Evolutionary conservation across 2,797 vertebrate genomes (phyloP).

Genomic region (Chaetodon trifasciatus): DNA sequence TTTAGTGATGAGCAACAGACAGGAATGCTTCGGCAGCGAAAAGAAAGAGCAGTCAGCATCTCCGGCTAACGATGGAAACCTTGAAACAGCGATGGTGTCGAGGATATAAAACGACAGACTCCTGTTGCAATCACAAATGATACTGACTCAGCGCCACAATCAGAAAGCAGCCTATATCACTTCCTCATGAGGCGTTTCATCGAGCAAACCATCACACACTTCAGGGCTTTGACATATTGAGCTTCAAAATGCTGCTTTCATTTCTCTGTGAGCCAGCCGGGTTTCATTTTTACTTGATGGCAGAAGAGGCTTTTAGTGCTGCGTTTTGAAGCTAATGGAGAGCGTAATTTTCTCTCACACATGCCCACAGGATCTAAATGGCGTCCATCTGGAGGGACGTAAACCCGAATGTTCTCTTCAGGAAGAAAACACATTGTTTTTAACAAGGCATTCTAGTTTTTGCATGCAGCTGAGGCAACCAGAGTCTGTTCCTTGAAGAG

Average conservation of each 20-base stretch:
- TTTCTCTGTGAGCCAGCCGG: not conserved
- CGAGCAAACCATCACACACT: not conserved
- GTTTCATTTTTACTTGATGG: not conserved
- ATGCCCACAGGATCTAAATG: not conserved
- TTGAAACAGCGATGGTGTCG: constrained; percentile 68
- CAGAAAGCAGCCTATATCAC: constrained; percentile 13
- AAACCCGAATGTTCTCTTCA: not conserved
- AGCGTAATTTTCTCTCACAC: not conserved
- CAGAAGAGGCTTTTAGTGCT: not conserved
- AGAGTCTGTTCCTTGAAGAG: constrained; percentile 35
- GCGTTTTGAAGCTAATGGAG: not conserved
- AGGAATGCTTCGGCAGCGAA: constrained; percentile 73
- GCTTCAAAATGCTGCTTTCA: constrained; percentile 15
- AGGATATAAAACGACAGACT: constrained; percentile 58
- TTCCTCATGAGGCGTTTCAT: constrained; percentile 3
- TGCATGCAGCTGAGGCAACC: constrained; percentile 44
- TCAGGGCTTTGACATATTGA: constrained; percentile 3
- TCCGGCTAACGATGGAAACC: constrained; percentile 59
- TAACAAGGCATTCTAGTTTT: constrained; percentile 8
- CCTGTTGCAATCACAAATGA: constrained; percentile 33
- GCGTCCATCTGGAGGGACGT: not conserved
- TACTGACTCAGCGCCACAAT: constrained; percentile 68
- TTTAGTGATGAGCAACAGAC: constrained; percentile 73
- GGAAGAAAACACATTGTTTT: constrained; percentile 5
- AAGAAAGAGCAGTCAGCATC: constrained; percentile 77